Evolutionary conservation across 2,113 vertebrate genomes (phyloP).

Genomic region (Semnornis frantzii): DNA sequence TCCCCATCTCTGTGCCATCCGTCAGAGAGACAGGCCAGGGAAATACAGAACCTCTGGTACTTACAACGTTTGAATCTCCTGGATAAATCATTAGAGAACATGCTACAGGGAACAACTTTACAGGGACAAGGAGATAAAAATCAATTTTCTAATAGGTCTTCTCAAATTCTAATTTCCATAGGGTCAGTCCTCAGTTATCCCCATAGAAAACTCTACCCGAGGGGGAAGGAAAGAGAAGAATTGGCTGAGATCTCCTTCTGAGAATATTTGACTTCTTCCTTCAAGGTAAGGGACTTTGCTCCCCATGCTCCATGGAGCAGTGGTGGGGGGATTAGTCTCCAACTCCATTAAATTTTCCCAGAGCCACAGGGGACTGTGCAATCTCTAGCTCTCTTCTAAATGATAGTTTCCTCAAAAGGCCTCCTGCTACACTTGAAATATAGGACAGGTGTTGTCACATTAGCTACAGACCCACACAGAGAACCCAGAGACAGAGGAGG

Average conservation of each 20-base stretch:
- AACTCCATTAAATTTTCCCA: constrained; percentile 32
- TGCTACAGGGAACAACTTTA: constrained; percentile 6
- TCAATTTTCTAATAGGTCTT: constrained; percentile 28
- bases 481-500: neutral
- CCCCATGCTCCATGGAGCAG: neutral
- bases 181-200: constrained; percentile 19
- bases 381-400: constrained; percentile 25
- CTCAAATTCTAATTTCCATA: constrained; percentile 46
- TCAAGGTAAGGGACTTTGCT: neutral
- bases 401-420: constrained; percentile 1
- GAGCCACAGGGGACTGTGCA: neutral
- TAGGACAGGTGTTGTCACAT: neutral
- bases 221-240: neutral
- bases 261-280: constrained; percentile 22
- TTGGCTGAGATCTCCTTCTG: neutral
- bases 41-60: constrained; percentile 51
- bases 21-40: constrained; percentile 35
- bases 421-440: constrained; percentile 24
- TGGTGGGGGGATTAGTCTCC: constrained; percentile 2
- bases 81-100: constrained; percentile 52
- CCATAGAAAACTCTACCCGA: neutral
- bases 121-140: constrained; percentile 43
- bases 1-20: neutral
- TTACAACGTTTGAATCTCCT: neutral
- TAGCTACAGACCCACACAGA: neutral